Conservation (phyloP, 1,140 invertebrate species). For the Zelostemma sp. region DNA sequence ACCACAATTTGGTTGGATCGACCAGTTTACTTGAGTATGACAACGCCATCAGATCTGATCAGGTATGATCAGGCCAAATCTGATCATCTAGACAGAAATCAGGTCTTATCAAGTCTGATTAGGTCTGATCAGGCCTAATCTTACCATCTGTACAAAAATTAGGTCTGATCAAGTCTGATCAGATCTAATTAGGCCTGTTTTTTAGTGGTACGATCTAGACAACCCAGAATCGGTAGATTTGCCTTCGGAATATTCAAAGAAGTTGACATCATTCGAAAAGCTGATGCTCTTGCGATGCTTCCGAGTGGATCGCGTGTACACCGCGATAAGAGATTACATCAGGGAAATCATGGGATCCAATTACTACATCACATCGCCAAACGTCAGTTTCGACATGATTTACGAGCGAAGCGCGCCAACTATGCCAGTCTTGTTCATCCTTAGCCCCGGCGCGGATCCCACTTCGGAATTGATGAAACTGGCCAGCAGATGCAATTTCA, state of each 20-base stretch:
- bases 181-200: too few species aligned
- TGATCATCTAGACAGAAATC: too few species aligned
- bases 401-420: constrained; percentile 83
- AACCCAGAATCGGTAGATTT: constrained; percentile 78
- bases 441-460: constrained; percentile 90
- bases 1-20: too few species aligned
- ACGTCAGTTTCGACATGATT: constrained; percentile 84
- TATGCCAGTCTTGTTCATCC: constrained; percentile 88
- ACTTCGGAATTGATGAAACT: constrained; percentile 90
- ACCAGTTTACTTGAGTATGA: too few species aligned
- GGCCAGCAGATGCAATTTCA: constrained; percentile 79
- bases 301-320: constrained; percentile 86
- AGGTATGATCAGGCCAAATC: too few species aligned
- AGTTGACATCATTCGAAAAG: constrained; percentile 77
- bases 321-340: constrained; percentile 84
- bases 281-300: constrained; percentile 89
- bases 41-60: too few species aligned
- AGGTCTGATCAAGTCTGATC: too few species aligned
- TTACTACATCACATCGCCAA: constrained; percentile 86
- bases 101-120: too few species aligned
- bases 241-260: constrained; percentile 78
- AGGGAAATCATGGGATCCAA: constrained; percentile 85
- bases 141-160: too few species aligned
- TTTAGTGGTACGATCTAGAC: constrained; percentile 87
- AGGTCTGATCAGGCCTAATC: too few species aligned